Evolutionary conservation across 2,797 vertebrate genomes (phyloP), one percentile per base, ranked within the genome.

Genomic region (Enteromius anoplus): DNA sequence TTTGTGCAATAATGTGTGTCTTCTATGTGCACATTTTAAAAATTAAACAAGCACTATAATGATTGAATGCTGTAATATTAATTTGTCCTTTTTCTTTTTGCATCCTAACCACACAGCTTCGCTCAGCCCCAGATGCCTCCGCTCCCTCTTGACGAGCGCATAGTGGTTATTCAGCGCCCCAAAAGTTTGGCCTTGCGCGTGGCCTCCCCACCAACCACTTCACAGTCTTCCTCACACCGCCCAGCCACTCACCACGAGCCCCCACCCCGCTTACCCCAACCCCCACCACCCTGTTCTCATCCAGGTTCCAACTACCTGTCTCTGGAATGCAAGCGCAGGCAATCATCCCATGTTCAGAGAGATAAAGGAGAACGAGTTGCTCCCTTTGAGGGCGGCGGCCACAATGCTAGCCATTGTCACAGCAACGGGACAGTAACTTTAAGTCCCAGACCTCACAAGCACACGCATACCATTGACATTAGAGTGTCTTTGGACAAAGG

Each of bases 121-220:
- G 87, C 92, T 90, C 92, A 89, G 90, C 93, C 92, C 91, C 95
- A 92, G 90, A 95, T 95, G 94, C 94, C 94, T 92, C 95, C 95
- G 81, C 93, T 95, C 84, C 94, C 94, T 88, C 94, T 94, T 88
- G 95, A 94, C 94, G 95, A 96, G 92, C 94, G 96, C 82, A 94
- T 96, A 90, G 93, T 93, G 84, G 92, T 95, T 86, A 92, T 95
- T 91, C 95, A 94, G 91, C 93, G 94, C 89, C 95, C 95, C 75
- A 95, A 95, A 91, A 94, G 93, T 78, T 84, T 96, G 90, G 88
- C 89, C 85, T 89, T 95, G 75, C 93, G 92, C n/a, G 90, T 94
- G 85, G 88, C 90, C 42, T 94, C 94, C 53, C 93, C 94, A 49
- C 92, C 93, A 87, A 89, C 88, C 87, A 84, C 91, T 82, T 90